These are phyloP conservation scores for Potamarius usumacintae DNA, from an alignment of 2,113 vertebrate species.

Conservation along the genomic window DNA sequence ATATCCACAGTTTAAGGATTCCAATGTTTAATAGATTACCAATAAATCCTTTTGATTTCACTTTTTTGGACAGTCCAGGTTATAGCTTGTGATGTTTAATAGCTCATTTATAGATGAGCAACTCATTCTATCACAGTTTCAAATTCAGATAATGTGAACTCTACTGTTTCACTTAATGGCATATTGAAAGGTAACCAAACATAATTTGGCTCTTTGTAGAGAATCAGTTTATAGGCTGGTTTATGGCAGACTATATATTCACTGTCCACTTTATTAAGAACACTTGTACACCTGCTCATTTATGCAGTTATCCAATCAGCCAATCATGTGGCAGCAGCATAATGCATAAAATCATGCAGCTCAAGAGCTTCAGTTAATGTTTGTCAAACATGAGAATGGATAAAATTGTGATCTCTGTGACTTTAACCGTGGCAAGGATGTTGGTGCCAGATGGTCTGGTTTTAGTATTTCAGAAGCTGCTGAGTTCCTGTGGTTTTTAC, in stretches of 20 bases:
- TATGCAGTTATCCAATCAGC: conserved; percentile 79
- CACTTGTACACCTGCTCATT: conserved; percentile 82
- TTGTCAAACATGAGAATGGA: too few species aligned
- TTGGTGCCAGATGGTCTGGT: too few species aligned
- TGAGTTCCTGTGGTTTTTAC: too few species aligned
- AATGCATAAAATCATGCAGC: too few species aligned
- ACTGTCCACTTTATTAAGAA: conserved; percentile 68
- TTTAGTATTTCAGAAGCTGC: too few species aligned
- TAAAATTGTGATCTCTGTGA: too few species aligned
- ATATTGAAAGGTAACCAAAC: neutral
- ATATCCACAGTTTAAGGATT: neutral
- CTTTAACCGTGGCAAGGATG: too few species aligned
- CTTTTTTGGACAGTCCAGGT: neutral
- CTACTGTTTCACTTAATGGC: neutral
- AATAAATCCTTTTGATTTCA: neutral
- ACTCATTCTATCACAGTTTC: neutral
- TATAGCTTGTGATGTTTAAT: neutral
- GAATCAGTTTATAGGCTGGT: neutral
- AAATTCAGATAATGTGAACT: neutral
- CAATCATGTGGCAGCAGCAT: neutral
- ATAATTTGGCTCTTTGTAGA: neutral
- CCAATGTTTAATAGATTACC: neutral
- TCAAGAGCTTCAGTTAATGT: too few species aligned
- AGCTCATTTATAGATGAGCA: neutral
- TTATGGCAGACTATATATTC: too few species aligned